A percentile compares a stretch with the other conserved stretches of the same genome.
Conservation (phyloP, 2,797 vertebrate species). For the Cyprinodon diabolis region DNA sequence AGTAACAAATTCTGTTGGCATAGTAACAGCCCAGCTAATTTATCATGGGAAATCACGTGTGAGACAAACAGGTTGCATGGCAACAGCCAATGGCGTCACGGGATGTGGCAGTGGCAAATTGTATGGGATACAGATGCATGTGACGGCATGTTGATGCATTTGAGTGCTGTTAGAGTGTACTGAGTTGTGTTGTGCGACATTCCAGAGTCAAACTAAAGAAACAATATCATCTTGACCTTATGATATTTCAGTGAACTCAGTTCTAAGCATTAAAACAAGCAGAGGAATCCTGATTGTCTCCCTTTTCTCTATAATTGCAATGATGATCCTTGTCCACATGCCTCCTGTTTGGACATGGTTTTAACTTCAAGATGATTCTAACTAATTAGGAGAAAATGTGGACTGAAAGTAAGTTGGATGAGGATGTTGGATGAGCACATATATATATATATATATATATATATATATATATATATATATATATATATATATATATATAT, state of each 20-base stretch:
- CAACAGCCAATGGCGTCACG: conserved; percentile 88
- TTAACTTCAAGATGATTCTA: conserved; percentile 4
- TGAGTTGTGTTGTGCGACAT: conserved; percentile 22
- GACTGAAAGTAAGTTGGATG: conserved; percentile 2
- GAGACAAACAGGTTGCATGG: conserved; percentile 91
- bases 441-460: too few species aligned
- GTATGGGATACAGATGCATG: conserved; percentile 84
- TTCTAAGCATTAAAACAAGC: not conserved
- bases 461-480: too few species aligned
- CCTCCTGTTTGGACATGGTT: conserved; percentile 9
- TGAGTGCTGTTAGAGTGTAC: conserved; percentile 65
- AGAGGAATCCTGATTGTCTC: not conserved
- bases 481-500: too few species aligned
- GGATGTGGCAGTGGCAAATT: conserved; percentile 86
- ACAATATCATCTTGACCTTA: conserved; percentile 1
- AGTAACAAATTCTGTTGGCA: conserved; percentile 97
- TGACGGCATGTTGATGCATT: conserved; percentile 75
- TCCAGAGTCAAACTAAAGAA: conserved; percentile 5
- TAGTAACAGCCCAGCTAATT: conserved; percentile 93
- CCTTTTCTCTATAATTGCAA: not conserved
- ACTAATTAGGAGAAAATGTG: conserved; percentile 1
- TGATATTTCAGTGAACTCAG: not conserved
- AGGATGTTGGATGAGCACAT: not conserved
- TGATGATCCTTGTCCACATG: not conserved
- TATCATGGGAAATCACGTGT: conserved; percentile 91